phyloP scores from a whole-genome alignment of 2,888 invertebrate genomes.

The Leucoma salicis region DNA sequence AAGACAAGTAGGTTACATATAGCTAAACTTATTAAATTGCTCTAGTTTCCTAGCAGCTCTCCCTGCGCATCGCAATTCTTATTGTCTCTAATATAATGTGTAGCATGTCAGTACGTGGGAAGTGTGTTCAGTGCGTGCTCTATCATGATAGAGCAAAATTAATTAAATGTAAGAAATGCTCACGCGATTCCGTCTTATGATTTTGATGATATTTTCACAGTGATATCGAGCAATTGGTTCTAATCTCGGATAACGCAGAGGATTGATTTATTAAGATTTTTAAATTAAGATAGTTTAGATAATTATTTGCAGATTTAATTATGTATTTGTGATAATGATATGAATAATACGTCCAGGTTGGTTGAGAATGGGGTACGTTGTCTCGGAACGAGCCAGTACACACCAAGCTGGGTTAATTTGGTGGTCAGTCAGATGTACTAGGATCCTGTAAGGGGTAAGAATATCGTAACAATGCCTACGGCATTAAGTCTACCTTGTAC shows the following conservation, averaged over 20 bases:
- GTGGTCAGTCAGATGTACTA: no score
- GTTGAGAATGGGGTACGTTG: no score
- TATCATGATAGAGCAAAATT: conserved; percentile 35
- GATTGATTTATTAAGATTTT: no score
- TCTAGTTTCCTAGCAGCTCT: conserved; percentile 27
- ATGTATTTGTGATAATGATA: no score
- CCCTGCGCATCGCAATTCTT: conserved; percentile 21
- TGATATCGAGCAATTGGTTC: neutral
- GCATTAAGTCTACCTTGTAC: no score
- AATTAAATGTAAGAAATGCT: neutral
- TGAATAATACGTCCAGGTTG: no score
- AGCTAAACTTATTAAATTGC: conserved; percentile 13
- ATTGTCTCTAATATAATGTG: conserved; percentile 31
- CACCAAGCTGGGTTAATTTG: no score
- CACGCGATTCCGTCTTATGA: neutral
- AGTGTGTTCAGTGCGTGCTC: conserved; percentile 46
- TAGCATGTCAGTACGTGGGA: conserved; percentile 46
- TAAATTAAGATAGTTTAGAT: no score
- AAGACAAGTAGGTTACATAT: conserved; percentile 5
- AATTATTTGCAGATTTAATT: no score
- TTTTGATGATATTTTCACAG: neutral
- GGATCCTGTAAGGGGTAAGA: no score
- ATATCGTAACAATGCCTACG: no score
- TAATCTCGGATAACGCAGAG: conserved; percentile 1
- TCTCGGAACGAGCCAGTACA: no score